These are phyloP conservation scores for Dicaeum eximium DNA, from an alignment of 2,113 vertebrate genomes.

Conservation along the genomic window DNA sequence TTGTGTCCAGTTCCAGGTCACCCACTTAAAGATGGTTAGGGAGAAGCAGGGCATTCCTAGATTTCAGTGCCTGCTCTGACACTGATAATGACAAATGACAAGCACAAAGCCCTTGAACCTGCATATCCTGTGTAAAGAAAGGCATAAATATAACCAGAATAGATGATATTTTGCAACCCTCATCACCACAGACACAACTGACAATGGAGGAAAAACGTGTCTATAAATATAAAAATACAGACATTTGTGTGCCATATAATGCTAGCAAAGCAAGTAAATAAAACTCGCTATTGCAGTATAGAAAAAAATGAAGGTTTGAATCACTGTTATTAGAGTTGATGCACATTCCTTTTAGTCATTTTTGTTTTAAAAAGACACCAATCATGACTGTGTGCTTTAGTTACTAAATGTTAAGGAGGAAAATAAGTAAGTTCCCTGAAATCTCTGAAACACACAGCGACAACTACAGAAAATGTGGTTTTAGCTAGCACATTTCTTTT, in stretches of 20 bases:
- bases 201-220: neutral
- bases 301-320: constrained; percentile 50
- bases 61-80: neutral
- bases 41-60: neutral
- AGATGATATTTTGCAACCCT: neutral
- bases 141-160: neutral
- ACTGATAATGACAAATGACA: neutral
- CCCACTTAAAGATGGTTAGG: neutral
- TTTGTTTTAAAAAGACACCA: neutral
- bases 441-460: neutral
- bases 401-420: neutral
- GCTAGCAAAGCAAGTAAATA: constrained; percentile 28
- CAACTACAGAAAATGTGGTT: neutral
- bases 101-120: neutral
- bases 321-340: neutral
- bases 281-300: constrained; percentile 12
- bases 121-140: neutral
- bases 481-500: neutral
- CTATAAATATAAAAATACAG: neutral
- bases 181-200: neutral
- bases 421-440: neutral
- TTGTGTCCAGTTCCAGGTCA: neutral
- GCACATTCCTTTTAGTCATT: neutral
- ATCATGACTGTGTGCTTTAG: neutral
- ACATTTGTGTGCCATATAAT: neutral